Conservation (phyloP, 2,113 vertebrate species). For the Gobius niger region DNA sequence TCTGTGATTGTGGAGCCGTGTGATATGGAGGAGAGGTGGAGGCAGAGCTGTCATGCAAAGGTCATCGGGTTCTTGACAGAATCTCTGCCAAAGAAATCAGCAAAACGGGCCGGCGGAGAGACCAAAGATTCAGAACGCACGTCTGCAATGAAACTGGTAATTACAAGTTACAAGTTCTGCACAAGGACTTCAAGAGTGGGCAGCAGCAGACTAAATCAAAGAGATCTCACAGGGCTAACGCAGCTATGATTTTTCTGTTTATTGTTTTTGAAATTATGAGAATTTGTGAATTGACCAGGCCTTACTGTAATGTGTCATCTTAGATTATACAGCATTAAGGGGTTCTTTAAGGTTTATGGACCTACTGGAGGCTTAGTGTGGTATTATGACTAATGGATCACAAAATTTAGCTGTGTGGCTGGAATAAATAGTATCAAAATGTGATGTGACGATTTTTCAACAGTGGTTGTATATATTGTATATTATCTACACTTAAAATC, state of each 20-base stretch:
- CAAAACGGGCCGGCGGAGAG: constrained; percentile 47
- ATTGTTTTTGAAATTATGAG: too few relatives aligned
- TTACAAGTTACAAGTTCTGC: constrained; percentile 33
- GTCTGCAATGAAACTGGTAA: constrained; percentile 45
- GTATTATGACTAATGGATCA: too few relatives aligned
- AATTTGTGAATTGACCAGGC: too few relatives aligned
- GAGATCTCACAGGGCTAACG: constrained; percentile 15
- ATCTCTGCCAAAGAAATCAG: constrained; percentile 54
- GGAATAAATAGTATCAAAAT: too few relatives aligned
- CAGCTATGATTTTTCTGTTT: neutral
- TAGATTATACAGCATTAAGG: too few relatives aligned
- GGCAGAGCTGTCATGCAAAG: constrained; percentile 37
- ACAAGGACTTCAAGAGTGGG: constrained; percentile 24
- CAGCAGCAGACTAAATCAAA: constrained; percentile 29
- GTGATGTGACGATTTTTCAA: too few relatives aligned
- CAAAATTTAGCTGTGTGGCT: too few relatives aligned
- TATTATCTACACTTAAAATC: too few relatives aligned
- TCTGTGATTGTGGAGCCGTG: constrained; percentile 37
- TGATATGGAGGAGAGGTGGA: constrained; percentile 38
- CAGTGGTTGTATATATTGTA: too few relatives aligned
- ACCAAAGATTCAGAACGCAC: constrained; percentile 42
- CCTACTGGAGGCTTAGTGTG: too few relatives aligned
- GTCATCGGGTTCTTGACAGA: constrained; percentile 58
- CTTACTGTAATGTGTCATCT: too few relatives aligned
- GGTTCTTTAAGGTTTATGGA: too few relatives aligned